Conservation (phyloP, 2,888 invertebrate genomes). For the Miltochrista miniata region DNA sequence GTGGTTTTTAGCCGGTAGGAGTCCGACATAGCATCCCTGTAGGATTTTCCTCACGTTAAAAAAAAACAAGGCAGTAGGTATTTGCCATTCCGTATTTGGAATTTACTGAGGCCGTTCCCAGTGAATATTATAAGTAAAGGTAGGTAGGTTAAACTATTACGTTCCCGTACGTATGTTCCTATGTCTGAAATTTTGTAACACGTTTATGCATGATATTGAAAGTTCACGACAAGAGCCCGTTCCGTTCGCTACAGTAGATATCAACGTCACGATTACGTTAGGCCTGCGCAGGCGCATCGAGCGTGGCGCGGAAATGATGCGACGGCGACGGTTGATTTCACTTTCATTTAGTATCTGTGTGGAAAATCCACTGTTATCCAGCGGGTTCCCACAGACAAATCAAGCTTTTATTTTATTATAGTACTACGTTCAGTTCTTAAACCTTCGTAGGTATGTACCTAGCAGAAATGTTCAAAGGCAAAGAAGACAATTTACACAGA, state of each 20-base stretch:
- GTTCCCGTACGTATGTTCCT: too few species aligned
- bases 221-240: conserved; percentile 12
- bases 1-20: too few species aligned
- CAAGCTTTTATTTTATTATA: conserved; percentile 16
- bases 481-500: too few species aligned
- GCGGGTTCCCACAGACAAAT: conserved; percentile 31
- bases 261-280: conserved; percentile 47
- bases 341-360: conserved; percentile 69
- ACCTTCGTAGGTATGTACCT: not conserved
- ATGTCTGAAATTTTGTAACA: not conserved
- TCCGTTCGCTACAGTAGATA: conserved; percentile 9
- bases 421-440: too few species aligned
- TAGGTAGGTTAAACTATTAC: too few species aligned
- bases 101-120: too few species aligned
- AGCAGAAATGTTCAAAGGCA: too few species aligned
- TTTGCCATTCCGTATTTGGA: too few species aligned
- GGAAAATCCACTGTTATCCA: conserved; percentile 57
- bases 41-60: too few species aligned
- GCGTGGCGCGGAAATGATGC: conserved; percentile 58
- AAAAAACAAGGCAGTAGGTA: too few species aligned
- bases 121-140: too few species aligned
- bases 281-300: conserved; percentile 26
- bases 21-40: too few species aligned
- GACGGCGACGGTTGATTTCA: conserved; percentile 62
- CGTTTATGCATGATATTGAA: conserved; percentile 6